Percentiles rank a stretch among this genome's conserved stretches.
These are phyloP conservation scores for Pampus argenteus DNA, from an alignment of 2,797 vertebrate genomes.

Conservation along the genomic window DNA sequence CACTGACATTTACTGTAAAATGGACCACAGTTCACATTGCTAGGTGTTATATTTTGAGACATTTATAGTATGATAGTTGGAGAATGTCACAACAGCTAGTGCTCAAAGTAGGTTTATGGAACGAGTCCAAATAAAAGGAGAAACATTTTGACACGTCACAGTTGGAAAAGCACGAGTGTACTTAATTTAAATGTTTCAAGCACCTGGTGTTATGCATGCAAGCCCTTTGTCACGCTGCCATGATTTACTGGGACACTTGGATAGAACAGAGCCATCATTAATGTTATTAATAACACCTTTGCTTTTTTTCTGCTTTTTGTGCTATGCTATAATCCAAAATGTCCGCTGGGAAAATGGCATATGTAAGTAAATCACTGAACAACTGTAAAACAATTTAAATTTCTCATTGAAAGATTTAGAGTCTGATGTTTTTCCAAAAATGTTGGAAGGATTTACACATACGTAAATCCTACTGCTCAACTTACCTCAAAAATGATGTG, in stretches of 20 bases:
- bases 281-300: neutral
- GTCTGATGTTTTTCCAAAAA: neutral
- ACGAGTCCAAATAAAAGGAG: neutral
- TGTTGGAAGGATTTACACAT: too few species aligned
- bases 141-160: slow-evolving; percentile 12
- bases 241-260: neutral
- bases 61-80: slow-evolving; percentile 1
- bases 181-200: slow-evolving; percentile 14
- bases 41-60: slow-evolving; percentile 3
- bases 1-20: slow-evolving; percentile 11
- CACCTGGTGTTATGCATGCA: slow-evolving; percentile 2
- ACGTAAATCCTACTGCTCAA: too few species aligned
- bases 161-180: slow-evolving; percentile 13
- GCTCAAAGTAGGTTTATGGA: neutral
- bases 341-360: neutral
- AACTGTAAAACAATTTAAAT: slow-evolving; percentile 1
- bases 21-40: neutral
- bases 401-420: neutral
- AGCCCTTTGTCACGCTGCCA: neutral
- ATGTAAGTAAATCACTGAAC: neutral
- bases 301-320: neutral
- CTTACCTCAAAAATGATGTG: too few species aligned
- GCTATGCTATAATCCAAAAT: neutral
- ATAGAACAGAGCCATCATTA: neutral
- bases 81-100: slow-evolving; percentile 6